phyloP scores from a whole-genome alignment of 2,113 vertebrate genomes.

The Mellivora capensis region DNA sequence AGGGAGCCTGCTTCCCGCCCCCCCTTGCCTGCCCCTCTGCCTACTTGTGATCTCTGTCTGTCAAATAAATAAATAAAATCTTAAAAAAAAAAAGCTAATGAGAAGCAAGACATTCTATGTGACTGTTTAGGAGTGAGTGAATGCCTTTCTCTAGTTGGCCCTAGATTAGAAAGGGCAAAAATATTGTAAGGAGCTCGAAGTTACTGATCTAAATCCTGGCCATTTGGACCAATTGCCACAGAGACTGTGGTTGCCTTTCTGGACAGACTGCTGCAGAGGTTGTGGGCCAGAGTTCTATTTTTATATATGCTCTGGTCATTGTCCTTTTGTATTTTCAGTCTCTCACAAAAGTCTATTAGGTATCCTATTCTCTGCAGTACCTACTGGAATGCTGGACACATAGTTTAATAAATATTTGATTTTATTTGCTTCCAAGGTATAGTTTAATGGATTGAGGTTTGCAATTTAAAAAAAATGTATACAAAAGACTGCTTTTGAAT shows the following conservation, averaged over 20 bases:
- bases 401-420: not conserved
- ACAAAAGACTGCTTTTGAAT: not conserved
- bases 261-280: not conserved
- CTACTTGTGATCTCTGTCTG: too few species aligned
- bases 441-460: not conserved
- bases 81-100: not conserved
- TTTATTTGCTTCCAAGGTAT: slow-evolving; percentile 5
- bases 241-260: not conserved
- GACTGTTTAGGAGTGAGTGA: not conserved
- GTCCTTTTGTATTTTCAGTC: not conserved
- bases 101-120: not conserved
- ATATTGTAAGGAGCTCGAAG: not conserved
- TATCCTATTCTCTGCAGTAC: not conserved
- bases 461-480: not conserved
- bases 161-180: not conserved
- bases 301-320: not conserved
- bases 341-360: not conserved
- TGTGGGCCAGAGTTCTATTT: not conserved
- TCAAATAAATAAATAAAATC: too few species aligned
- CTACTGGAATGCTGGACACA: not conserved
- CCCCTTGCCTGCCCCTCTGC: too few species aligned
- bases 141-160: not conserved
- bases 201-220: not conserved
- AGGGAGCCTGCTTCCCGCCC: too few species aligned
- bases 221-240: not conserved